Evolutionary conservation across 2,113 vertebrate genomes (phyloP).

Genomic region (Psettodes erumei): DNA sequence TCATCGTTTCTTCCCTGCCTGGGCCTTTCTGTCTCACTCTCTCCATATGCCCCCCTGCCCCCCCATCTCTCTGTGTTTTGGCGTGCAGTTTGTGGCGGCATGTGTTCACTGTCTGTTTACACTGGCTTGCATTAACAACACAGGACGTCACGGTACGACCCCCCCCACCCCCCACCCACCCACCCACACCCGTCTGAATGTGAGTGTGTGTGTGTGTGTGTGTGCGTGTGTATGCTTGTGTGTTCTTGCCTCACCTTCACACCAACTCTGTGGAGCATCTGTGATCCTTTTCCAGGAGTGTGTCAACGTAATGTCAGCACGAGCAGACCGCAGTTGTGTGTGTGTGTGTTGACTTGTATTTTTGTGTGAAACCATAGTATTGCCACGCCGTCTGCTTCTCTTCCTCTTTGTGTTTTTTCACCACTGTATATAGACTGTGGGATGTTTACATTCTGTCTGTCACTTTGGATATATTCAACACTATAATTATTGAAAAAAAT

Average conservation of each 20-base stretch:
- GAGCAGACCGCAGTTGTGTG: slow-evolving; percentile 16
- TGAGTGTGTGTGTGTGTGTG: slow-evolving; percentile 1
- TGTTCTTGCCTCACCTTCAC: slow-evolving; percentile 34
- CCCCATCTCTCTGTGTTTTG: background rate
- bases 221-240: slow-evolving; percentile 15
- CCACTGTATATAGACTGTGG: slow-evolving; percentile 2
- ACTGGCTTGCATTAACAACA: slow-evolving; percentile 55
- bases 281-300: slow-evolving; percentile 27
- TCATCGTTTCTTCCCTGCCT: background rate
- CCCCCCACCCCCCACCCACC: too few species aligned
- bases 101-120: slow-evolving; percentile 52
- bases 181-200: background rate
- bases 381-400: slow-evolving; percentile 32
- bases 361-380: slow-evolving; percentile 15
- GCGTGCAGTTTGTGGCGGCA: slow-evolving; percentile 27
- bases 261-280: slow-evolving; percentile 16
- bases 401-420: slow-evolving; percentile 41
- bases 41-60: background rate
- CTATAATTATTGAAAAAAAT: background rate
- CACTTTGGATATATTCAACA: slow-evolving; percentile 28
- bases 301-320: slow-evolving; percentile 51
- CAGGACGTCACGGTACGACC: slow-evolving; percentile 29
- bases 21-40: background rate
- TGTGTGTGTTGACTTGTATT: slow-evolving; percentile 14
- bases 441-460: slow-evolving; percentile 47